Base-by-base conservation (phyloP, 2,888 invertebrate species). In the Chirona hameri region DNA sequence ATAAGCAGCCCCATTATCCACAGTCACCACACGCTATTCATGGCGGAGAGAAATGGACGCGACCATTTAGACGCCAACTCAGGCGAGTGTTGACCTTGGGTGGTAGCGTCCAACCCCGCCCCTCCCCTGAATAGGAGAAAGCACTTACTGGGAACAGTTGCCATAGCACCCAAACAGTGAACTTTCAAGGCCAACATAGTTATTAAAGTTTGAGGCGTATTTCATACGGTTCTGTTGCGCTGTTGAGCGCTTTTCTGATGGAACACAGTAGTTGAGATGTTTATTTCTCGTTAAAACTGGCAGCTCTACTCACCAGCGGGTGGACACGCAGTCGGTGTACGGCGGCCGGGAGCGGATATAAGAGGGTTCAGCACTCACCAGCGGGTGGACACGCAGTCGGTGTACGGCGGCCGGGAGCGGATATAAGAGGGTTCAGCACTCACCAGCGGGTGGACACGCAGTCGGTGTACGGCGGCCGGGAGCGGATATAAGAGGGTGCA, bases 291-390 rank as follows among this genome's bases (percentile, higher is more conserved):
- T 2, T 12, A n/a, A 21, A 21, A n/a, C n/a, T 12, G 65, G 2
- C 65, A 29, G 15, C 29, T 29, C 5, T 55, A 84, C 85, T 87
- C 87, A 95, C 97, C 96, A 97, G 89, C 97, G 91, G 60, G 97
- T 98, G 0, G 98, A 98, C 48, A 99, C 98, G 89, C 99, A 99
- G 88, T 99, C 98, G 39, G 99, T 99, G 89, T 97, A 99, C 0
- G 99, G 99, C 0, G 99, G 99, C 82, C 97, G 91, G 1, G 99
- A 99, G 82, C 57, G n/a, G n/a, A n/a, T n/a, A n/a, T 52, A 52
- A 52, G 12, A 18, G 12, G 10, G 7, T 12, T 52, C 24, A 60
- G 55, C 55, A 60, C 60, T 60, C 60, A 60, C 60, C 60, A 60
- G 60, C 60, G 60, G 18, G n/a, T 60, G 60, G 60, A 52, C 18